Percentiles rank a stretch among this genome's conserved stretches.
Conservation (phyloP, 2,888 invertebrate species). For the Eupithecia centaureata region DNA sequence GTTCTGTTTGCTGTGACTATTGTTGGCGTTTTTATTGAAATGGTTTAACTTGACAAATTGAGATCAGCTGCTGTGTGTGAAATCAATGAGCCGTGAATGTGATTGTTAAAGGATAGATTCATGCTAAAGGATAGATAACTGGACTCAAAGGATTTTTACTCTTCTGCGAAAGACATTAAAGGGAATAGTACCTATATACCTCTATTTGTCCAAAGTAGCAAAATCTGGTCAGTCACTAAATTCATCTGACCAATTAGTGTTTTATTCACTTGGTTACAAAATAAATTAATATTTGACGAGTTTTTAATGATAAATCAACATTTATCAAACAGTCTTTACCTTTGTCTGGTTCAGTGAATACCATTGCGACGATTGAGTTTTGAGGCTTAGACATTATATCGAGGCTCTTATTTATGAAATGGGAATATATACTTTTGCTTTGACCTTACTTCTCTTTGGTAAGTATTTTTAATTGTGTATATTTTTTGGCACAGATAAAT, state of each 20-base stretch:
- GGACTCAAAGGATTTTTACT: not conserved
- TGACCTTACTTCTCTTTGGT: constrained; percentile 22
- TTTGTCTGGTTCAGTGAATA: not conserved
- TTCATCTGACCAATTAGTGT: not conserved
- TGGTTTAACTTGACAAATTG: constrained; percentile 24
- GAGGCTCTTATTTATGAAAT: constrained; percentile 12
- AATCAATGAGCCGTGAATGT: constrained; percentile 15
- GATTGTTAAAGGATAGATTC: not conserved
- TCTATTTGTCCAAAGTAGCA: not conserved
- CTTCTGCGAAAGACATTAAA: too few relatives aligned
- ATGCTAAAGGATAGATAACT: not conserved
- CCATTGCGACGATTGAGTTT: not conserved
- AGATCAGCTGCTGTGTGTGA: constrained; percentile 21
- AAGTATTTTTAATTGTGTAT: constrained; percentile 3
- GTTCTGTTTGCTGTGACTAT: constrained; percentile 21
- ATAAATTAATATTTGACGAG: not conserved
- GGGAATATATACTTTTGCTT: constrained; percentile 14
- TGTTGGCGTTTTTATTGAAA: constrained; percentile 15
- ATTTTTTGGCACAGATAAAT: not conserved
- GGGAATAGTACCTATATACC: too few relatives aligned
- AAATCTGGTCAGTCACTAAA: not conserved
- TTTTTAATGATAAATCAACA: not conserved
- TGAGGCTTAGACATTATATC: too few relatives aligned
- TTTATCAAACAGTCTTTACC: not conserved
- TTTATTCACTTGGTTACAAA: not conserved